phyloP scores from a whole-genome alignment of 2,888 invertebrate genomes.

The Calameuta idolon region DNA sequence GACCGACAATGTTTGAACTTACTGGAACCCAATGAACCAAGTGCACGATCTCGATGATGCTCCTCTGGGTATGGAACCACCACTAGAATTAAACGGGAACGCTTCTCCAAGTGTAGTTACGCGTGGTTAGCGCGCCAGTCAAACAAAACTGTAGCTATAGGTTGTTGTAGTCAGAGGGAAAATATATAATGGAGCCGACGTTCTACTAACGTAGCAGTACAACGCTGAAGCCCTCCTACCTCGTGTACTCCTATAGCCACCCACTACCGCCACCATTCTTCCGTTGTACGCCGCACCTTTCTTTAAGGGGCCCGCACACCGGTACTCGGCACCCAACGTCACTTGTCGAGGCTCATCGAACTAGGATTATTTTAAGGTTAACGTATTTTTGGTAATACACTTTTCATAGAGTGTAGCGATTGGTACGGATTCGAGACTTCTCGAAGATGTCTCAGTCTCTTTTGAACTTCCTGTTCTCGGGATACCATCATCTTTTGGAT shows the following conservation, averaged over 20 bases:
- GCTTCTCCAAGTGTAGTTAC: conserved; percentile 26
- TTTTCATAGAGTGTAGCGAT: background rate
- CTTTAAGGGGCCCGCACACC: conserved; percentile 16
- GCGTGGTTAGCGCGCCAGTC: conserved; percentile 47
- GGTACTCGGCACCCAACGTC: background rate
- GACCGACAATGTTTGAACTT: background rate
- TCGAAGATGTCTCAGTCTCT: background rate
- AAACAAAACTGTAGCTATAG: conserved; percentile 48
- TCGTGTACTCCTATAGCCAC: background rate
- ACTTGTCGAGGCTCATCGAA: background rate
- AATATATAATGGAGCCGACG: conserved; percentile 37
- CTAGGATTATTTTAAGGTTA: no score
- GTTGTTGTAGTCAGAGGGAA: conserved; percentile 45
- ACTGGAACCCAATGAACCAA: background rate
- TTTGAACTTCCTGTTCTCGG: background rate
- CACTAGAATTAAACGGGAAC: background rate
- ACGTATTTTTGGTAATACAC: background rate
- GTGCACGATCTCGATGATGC: background rate
- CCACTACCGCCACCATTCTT: background rate
- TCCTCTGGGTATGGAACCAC: background rate
- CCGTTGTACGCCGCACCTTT: conserved; percentile 24
- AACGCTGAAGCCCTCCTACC: background rate
- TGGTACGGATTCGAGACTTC: background rate
- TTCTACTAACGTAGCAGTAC: conserved; percentile 35
- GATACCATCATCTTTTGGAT: background rate